These are phyloP conservation scores for Myopa testacea DNA, from an alignment of 2,888 invertebrate genomes.

Conservation along the genomic window DNA sequence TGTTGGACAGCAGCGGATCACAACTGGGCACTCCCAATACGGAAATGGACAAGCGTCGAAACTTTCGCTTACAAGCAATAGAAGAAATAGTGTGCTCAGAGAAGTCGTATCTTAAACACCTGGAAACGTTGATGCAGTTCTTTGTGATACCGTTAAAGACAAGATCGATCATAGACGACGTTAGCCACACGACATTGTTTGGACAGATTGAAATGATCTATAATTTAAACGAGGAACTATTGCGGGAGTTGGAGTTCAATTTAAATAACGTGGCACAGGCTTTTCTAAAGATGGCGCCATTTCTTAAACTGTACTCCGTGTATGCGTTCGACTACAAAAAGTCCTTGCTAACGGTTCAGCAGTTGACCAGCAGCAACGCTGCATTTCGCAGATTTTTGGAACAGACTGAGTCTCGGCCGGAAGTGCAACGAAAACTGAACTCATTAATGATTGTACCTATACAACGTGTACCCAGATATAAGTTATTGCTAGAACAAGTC, in stretches of 20 bases:
- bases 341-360: conserved; percentile 73
- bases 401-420: conserved; percentile 76
- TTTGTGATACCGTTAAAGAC: conserved; percentile 74
- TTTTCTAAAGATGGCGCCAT: conserved; percentile 79
- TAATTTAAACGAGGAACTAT: conserved; percentile 74
- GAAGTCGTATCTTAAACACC: conserved; percentile 76
- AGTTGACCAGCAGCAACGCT: conserved; percentile 70
- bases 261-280: conserved; percentile 74
- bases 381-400: conserved; percentile 72
- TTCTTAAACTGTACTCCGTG: conserved; percentile 81
- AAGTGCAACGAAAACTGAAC: conserved; percentile 77
- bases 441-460: conserved; percentile 82
- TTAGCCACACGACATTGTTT: conserved; percentile 72
- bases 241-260: conserved; percentile 72
- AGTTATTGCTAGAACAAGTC: conserved; percentile 78
- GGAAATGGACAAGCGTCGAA: conserved; percentile 60
- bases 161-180: conserved; percentile 69
- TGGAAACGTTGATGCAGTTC: conserved; percentile 75
- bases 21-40: conserved; percentile 56
- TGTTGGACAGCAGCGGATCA: conserved; percentile 67
- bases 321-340: conserved; percentile 81
- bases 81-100: conserved; percentile 79
- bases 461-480: conserved; percentile 82
- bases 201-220: conserved; percentile 76
- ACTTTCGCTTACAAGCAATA: conserved; percentile 71